A percentile compares a stretch with the other conserved stretches of the same genome.
Conservation (phyloP, 1,140 invertebrate genomes). For the Delia radicum region DNA sequence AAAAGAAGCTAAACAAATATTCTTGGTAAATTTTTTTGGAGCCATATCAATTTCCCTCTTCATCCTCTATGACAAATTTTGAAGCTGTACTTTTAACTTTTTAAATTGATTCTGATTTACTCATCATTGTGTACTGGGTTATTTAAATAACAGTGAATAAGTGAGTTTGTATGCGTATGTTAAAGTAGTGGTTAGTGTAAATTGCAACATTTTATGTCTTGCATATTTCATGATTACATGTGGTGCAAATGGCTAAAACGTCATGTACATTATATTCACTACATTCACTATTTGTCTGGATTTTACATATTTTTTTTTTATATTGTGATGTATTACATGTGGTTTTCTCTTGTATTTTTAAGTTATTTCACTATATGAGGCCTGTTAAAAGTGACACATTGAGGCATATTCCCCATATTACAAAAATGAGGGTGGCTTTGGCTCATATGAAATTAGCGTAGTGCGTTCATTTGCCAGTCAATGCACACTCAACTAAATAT, state of each 20-base stretch:
- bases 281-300: background rate
- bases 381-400: background rate
- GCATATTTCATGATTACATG: conserved; percentile 20
- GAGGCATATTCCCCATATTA: background rate
- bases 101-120: too few species aligned
- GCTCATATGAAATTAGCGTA: background rate
- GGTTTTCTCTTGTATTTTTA: background rate
- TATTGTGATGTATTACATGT: background rate
- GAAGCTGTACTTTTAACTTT: too few species aligned
- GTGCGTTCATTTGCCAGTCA: background rate
- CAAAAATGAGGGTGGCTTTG: background rate
- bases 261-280: background rate
- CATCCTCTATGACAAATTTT: too few species aligned
- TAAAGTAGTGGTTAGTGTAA: background rate
- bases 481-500: background rate
- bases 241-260: conserved; percentile 14
- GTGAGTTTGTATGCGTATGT: background rate
- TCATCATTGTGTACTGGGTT: background rate
- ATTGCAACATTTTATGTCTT: background rate
- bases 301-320: background rate
- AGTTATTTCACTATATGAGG: background rate
- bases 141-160: too few species aligned
- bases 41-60: too few species aligned
- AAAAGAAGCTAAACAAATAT: too few species aligned
- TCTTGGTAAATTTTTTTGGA: too few species aligned